Evolutionary conservation across 2,888 invertebrate genomes (phyloP), one percentile per base, ranked within the genome.

Genomic region (Drosophila peninsularis): DNA sequence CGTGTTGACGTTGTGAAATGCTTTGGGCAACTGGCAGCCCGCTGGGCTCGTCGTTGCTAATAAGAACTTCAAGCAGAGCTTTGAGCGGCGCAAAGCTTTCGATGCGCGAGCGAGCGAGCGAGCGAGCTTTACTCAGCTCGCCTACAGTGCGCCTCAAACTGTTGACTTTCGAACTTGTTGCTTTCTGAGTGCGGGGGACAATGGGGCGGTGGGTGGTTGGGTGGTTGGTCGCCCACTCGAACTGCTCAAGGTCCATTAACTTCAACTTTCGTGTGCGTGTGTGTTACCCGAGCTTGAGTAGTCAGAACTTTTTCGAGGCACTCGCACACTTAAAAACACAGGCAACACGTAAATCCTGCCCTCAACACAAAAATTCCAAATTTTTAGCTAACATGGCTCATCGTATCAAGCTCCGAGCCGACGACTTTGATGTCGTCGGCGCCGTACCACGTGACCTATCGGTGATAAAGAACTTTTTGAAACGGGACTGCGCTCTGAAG

Each of bases 361-460:
- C 19, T 11, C 32, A 11, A 5, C 1, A 17, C 3, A 70, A 44
- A 77, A 71, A 78, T 77, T 77, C 64, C 49, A 74, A 77, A 67
- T 67, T 64, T 41, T 50, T 53, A 49, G 47, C 45, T 66, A 60
- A 45, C 50, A 83, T 86, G 86, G 72, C 81, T 44, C 79, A 88
- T 49, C 83, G 79, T 4, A 21, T 86, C 9, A 62, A 81, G 44
- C 61, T 63, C 21, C 86, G 85, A 19, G 50, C 67, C 56, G 88
- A 88, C 52, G 81, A 85, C 68, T 83, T 61, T 47, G 85, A 85
- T 57, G 86, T 85, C 37, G 73, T 85, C 39, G 86, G 87, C 36
- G 85, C 85, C 37, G 85, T 85, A 1, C 85, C 85, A 3, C 85
- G 85, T 19, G 86, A 88, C 47, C 61, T 85, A 0, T 83, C 86